Conservation (phyloP, 2,113 vertebrate genomes). For the Peromyscus polionotus region DNA sequence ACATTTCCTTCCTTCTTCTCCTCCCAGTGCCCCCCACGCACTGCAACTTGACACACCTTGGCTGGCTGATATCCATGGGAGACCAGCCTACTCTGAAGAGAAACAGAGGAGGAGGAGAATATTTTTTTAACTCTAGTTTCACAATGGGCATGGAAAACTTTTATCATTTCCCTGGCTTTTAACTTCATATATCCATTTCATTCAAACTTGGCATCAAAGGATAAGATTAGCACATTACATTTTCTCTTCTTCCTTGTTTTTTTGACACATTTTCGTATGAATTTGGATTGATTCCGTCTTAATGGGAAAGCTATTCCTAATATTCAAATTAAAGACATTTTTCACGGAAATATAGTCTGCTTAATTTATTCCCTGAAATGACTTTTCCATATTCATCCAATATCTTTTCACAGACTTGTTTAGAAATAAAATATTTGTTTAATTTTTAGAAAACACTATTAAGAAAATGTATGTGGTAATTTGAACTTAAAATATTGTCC, state of each 20-base stretch:
- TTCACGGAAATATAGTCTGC: neutral
- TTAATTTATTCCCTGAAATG: constrained; percentile 28
- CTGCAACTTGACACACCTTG: neutral
- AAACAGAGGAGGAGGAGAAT: neutral
- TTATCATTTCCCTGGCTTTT: neutral
- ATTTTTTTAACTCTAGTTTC: neutral
- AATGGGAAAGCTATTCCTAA: neutral
- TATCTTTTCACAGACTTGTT: neutral
- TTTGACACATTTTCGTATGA: neutral
- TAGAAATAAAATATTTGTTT: neutral
- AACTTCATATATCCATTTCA: constrained; percentile 34
- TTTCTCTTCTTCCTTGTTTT: constrained; percentile 20
- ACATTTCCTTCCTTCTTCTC: neutral
- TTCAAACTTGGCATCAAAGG: constrained; percentile 30
- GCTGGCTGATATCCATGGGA: neutral
- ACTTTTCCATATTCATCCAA: neutral
- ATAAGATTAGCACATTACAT: neutral
- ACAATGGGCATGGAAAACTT: neutral
- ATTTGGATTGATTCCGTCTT: constrained; percentile 31
- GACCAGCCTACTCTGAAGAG: neutral
- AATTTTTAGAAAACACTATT: constrained; percentile 32
- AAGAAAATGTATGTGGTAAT: constrained; percentile 19
- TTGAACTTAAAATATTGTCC: constrained; percentile 69
- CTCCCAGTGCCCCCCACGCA: neutral
- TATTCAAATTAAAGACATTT: neutral